Conservation (phyloP, 2,797 vertebrate species). For the Hyperoplus lanceolatus region DNA sequence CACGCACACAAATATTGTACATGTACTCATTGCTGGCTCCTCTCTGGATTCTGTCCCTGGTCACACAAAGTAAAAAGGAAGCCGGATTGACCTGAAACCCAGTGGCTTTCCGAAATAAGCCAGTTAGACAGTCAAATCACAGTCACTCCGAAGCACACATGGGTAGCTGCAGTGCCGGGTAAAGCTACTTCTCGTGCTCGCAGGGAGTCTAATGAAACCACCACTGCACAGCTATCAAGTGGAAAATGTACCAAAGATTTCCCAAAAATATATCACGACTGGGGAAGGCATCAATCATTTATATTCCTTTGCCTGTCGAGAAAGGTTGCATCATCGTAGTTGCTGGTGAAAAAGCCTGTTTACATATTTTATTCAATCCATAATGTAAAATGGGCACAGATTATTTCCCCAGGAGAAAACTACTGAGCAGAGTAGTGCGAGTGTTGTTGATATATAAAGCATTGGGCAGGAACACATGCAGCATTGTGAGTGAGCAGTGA, state of each 20-base stretch:
- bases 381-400: slow-evolving; percentile 49
- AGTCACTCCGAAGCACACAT: slow-evolving; percentile 2
- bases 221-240: slow-evolving; percentile 33
- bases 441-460: slow-evolving; percentile 27
- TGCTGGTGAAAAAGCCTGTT: slow-evolving; percentile 62
- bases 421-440: slow-evolving; percentile 18
- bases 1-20: slow-evolving; percentile 2
- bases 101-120: slow-evolving; percentile 58
- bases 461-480: not conserved
- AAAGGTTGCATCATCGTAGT: slow-evolving; percentile 54
- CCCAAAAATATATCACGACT: slow-evolving; percentile 13
- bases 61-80: slow-evolving; percentile 8
- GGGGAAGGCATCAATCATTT: slow-evolving; percentile 68
- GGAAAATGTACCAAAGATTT: slow-evolving; percentile 42
- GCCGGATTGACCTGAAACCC: slow-evolving; percentile 48
- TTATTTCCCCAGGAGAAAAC: slow-evolving; percentile 53
- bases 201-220: slow-evolving; percentile 43
- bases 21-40: slow-evolving; percentile 22
- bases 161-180: slow-evolving; percentile 8
- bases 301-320: slow-evolving; percentile 39
- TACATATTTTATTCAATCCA: slow-evolving; percentile 76
- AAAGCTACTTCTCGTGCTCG: slow-evolving; percentile 30
- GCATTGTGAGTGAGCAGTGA: slow-evolving; percentile 9
- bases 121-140: slow-evolving; percentile 52
- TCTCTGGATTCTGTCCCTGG: slow-evolving; percentile 5